These are phyloP conservation scores for Cyanoramphus novaezelandiae DNA, from an alignment of 2,113 vertebrate species.

Conservation along the genomic window DNA sequence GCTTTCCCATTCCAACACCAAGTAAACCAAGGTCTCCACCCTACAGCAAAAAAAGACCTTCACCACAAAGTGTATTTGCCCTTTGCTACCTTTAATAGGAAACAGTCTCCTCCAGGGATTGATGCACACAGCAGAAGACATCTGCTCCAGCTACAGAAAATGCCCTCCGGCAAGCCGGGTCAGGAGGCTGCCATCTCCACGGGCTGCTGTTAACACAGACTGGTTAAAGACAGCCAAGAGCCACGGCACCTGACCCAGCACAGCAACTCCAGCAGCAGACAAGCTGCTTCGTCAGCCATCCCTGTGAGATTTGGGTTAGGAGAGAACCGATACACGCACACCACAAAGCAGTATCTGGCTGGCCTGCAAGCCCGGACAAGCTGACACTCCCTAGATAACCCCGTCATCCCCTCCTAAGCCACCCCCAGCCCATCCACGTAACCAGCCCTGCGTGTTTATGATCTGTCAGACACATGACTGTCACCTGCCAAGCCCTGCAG, in stretches of 20 bases:
- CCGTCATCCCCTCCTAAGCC: conserved; percentile 7
- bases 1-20: background rate
- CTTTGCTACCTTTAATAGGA: background rate
- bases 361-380: conserved; percentile 43
- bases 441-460: conserved; percentile 2
- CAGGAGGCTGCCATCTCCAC: background rate
- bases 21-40: background rate
- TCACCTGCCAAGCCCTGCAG: conserved; percentile 47
- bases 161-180: rapidly evolving
- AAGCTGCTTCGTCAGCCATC: background rate
- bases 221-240: background rate
- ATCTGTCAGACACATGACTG: conserved; percentile 12
- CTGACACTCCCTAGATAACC: conserved; percentile 47
- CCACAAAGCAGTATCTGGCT: background rate
- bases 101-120: background rate
- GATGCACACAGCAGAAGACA: background rate
- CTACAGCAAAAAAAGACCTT: background rate
- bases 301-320: background rate
- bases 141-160: background rate
- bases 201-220: background rate
- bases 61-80: rapidly evolving
- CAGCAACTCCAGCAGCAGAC: background rate
- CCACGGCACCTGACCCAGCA: rapidly evolving
- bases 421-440: background rate
- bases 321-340: background rate